A percentile compares a stretch with the other conserved stretches of the same genome.
phyloP scores from a whole-genome alignment of 2,797 vertebrate genomes.

The Poeciliopsis presidionis region DNA sequence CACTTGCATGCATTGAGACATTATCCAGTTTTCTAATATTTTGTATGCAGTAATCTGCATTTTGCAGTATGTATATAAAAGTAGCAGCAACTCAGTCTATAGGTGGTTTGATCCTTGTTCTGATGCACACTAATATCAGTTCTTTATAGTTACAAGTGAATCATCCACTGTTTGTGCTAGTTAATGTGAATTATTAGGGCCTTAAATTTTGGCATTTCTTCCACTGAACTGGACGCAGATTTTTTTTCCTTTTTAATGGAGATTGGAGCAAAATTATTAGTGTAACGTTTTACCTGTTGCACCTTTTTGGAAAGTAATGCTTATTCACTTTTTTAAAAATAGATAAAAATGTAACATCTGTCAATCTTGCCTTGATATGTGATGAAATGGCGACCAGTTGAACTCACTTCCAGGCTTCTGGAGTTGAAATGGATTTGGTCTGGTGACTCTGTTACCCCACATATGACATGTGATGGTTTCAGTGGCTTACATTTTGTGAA shows the following conservation, averaged over 20 bases:
- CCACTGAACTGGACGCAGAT: background rate
- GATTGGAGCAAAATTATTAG: background rate
- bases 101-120: slow-evolving; percentile 44
- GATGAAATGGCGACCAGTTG: background rate
- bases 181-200: slow-evolving; percentile 6
- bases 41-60: slow-evolving; percentile 57
- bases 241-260: background rate
- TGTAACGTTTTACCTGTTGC: slow-evolving; percentile 7
- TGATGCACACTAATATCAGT: slow-evolving; percentile 40
- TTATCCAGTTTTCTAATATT: slow-evolving; percentile 63
- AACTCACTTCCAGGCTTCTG: background rate
- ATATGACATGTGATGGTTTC: background rate
- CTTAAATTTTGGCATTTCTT: background rate
- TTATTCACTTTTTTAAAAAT: background rate
- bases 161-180: background rate
- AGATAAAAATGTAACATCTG: background rate
- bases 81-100: slow-evolving; percentile 59
- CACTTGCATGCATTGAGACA: slow-evolving; percentile 66
- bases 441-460: background rate
- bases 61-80: slow-evolving; percentile 69
- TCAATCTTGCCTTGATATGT: background rate
- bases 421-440: background rate
- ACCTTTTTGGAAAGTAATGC: background rate
- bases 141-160: slow-evolving; percentile 16
- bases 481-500: background rate